A percentile compares a stretch with the other conserved stretches of the same genome.
phyloP scores from a whole-genome alignment of 2,888 invertebrate species.

The Hecatera dysodea region DNA sequence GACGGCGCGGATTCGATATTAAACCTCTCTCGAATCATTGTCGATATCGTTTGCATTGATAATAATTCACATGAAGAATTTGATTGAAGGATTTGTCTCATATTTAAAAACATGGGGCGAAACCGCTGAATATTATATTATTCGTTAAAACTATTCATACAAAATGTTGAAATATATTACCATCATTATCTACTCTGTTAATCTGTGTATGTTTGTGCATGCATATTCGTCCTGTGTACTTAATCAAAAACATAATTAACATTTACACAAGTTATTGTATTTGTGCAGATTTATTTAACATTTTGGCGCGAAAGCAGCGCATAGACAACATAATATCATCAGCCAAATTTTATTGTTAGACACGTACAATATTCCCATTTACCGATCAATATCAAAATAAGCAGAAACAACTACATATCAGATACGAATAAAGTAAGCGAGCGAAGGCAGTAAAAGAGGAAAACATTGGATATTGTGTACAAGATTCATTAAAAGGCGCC shows the following conservation, averaged over 20 bases:
- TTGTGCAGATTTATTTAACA: neutral
- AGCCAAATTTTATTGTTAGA: slow-evolving; percentile 2
- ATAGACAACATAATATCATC: neutral
- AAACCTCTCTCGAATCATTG: slow-evolving; percentile 26
- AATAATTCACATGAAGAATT: slow-evolving; percentile 44
- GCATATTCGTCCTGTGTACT: neutral
- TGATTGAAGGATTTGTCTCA: slow-evolving; percentile 19
- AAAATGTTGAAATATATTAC: slow-evolving; percentile 29
- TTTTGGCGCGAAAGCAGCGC: neutral
- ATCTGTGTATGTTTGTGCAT: neutral
- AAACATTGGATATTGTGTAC: neutral
- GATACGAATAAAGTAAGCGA: neutral
- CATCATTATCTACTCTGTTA: slow-evolving; percentile 22
- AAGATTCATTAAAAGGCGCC: slow-evolving; percentile 8
- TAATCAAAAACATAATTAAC: neutral
- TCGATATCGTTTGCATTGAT: slow-evolving; percentile 45
- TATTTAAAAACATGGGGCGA: slow-evolving; percentile 21
- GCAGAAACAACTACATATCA: neutral
- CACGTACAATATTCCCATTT: neutral
- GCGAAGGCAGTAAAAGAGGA: neutral
- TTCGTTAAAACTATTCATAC: slow-evolving; percentile 22
- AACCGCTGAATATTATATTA: slow-evolving; percentile 38
- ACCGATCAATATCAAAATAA: neutral
- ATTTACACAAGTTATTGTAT: neutral
- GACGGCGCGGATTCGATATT: slow-evolving; percentile 30